Evolutionary conservation across 1,140 invertebrate genomes (phyloP), one percentile per base, ranked within the genome.

Genomic region (Drosophila triauraria): DNA sequence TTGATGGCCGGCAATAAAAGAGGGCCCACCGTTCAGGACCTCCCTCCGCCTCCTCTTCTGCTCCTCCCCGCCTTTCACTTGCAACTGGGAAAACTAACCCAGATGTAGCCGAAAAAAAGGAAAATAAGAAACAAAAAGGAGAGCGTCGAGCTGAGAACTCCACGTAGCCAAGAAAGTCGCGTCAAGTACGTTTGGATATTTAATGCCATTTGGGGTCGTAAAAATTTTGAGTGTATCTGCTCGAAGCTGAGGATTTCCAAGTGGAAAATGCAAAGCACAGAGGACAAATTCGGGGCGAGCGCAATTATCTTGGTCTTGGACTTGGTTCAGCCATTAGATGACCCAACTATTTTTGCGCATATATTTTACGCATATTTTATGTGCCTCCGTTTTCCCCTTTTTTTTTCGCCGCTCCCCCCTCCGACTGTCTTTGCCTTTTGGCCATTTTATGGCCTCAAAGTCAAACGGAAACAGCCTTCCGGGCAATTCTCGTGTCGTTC

Each of bases 261-360:
- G 62, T 68, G 62, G 63, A 74, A 75, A 87, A 80, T 71, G 75
- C 82, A 86, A 86, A 86, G 83, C 67, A 44, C 44, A 51, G 60
- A 72, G 71, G 68, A 88, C 84, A 80, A 78, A 75, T 75, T 88
- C 60, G 69, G 56, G 35, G 64, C 30, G 25, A 27, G 58, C 75
- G 80, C 84, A 88, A 88, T 88, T 88, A 88, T 88, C 85, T 78
- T 72, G 53, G 70, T 51, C 50, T 76, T 88, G 79, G 84, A 90
- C 85, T 90, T 84, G 84, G 69, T 78, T 84, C 71, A 84, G 81
- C 85, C 82, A 90, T 88, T 88, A 88, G 84, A 83, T 88, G 85
- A 85, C 81, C 84, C 71, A 80, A 88, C 80, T 87, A 88, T 86
- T 86, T 83, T 82, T 82, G 51, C 72, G 63, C 54, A 74, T 77